A percentile compares a stretch with the other conserved stretches of the same genome.
Evolutionary conservation across 2,113 vertebrate genomes (phyloP).

Genomic region (Corydoras sp.): DNA sequence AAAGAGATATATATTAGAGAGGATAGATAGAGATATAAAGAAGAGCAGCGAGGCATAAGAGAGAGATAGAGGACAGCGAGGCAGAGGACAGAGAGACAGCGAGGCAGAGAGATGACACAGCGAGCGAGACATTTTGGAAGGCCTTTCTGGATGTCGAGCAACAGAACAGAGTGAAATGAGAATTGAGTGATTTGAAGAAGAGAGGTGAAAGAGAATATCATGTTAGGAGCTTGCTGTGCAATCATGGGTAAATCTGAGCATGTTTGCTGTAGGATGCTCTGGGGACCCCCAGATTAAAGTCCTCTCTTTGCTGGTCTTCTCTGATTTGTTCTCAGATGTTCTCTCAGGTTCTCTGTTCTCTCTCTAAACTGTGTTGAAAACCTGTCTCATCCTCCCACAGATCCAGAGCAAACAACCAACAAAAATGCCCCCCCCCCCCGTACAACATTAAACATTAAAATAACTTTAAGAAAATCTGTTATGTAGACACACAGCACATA

Average conservation of each 20-base stretch:
- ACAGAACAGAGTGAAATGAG: not conserved
- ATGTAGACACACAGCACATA: conserved; percentile 4
- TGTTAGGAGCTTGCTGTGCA: conserved; percentile 34
- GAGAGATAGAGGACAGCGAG: no score
- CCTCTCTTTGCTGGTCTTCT: conserved; percentile 55
- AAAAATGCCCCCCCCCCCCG: conserved; percentile 16
- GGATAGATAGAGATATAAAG: no score
- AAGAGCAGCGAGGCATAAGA: no score
- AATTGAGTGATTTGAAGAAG: conserved; percentile 1
- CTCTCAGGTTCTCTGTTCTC: conserved; percentile 19
- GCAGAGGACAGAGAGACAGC: not conserved
- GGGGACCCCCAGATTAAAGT: conserved; percentile 71
- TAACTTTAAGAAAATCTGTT: conserved; percentile 10
- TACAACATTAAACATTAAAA: conserved; percentile 6
- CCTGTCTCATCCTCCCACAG: conserved; percentile 26
- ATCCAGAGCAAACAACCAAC: conserved; percentile 8
- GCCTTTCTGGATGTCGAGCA: not conserved
- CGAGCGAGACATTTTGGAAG: conserved; percentile 19
- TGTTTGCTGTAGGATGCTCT: conserved; percentile 64
- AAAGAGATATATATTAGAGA: no score
- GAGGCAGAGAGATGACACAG: not conserved
- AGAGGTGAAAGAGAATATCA: conserved; percentile 23
- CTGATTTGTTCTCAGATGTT: conserved; percentile 21
- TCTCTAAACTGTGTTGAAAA: conserved; percentile 17
- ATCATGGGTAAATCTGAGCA: conserved; percentile 57